phyloP scores from a whole-genome alignment of 2,888 invertebrate genomes.

The Cheilosia grossa region DNA sequence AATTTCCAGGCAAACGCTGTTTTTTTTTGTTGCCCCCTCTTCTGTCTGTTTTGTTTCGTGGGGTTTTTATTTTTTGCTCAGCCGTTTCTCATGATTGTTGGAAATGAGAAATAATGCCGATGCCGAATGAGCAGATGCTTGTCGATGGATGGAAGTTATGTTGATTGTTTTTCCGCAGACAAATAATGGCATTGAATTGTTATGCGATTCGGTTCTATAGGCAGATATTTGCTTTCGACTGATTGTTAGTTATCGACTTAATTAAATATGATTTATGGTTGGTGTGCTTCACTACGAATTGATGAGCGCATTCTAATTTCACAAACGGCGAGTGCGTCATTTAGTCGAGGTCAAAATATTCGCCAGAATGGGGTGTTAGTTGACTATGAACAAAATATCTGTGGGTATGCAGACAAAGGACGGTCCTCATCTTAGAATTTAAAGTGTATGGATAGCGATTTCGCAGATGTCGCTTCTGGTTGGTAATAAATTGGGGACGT shows the following conservation, averaged over 20 bases:
- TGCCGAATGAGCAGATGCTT: conserved; percentile 25
- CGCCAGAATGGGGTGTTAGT: neutral
- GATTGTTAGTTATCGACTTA: conserved; percentile 36
- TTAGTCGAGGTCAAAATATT: neutral
- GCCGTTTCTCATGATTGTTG: conserved; percentile 14
- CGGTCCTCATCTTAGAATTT: no score
- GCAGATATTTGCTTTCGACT: conserved; percentile 44
- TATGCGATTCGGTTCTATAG: conserved; percentile 25
- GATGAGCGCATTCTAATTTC: neutral
- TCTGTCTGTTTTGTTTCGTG: conserved; percentile 1
- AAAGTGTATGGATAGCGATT: no score
- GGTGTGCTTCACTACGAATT: neutral
- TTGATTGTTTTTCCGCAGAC: conserved; percentile 36
- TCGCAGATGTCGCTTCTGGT: no score
- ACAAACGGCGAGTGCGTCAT: neutral
- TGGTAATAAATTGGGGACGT: no score
- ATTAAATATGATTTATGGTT: conserved; percentile 45
- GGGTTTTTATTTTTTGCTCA: conserved; percentile 6
- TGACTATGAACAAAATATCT: no score
- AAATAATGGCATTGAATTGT: conserved; percentile 28
- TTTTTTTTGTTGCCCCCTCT: neutral
- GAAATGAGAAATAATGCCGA: conserved; percentile 17
- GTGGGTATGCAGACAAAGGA: no score
- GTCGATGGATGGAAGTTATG: conserved; percentile 41
- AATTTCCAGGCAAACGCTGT: conserved; percentile 34